Percentiles rank a stretch among this genome's conserved stretches.
Conservation (phyloP, 2,113 vertebrate species). For the Trematomus loennbergii region DNA sequence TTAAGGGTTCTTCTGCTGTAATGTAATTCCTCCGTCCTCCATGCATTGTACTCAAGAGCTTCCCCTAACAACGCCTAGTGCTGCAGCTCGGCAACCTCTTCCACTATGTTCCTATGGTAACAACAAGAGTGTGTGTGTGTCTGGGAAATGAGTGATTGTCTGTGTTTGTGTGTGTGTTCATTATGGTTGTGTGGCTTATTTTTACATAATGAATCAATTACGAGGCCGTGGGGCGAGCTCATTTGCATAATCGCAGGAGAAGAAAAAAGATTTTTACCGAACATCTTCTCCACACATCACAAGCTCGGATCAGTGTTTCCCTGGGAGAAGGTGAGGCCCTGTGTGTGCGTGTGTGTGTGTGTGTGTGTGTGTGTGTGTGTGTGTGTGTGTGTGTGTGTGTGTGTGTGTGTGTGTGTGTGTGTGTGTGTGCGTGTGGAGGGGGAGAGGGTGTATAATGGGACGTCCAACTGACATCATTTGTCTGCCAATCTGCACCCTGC, state of each 20-base stretch:
- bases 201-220: constrained; percentile 77
- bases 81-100: constrained; percentile 57
- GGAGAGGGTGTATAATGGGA: constrained; percentile 43
- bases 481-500: constrained; percentile 58
- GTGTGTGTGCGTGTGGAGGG: too few relatives aligned
- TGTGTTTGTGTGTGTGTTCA: constrained; percentile 50
- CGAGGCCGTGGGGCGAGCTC: constrained; percentile 31
- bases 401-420: too few relatives aligned
- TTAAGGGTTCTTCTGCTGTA: constrained; percentile 41
- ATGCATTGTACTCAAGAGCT: constrained; percentile 61
- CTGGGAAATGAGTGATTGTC: constrained; percentile 50
- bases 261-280: neutral
- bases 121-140: constrained; percentile 41
- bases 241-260: constrained; percentile 55
- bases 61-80: constrained; percentile 35
- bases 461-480: constrained; percentile 64
- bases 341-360: constrained; percentile 1
- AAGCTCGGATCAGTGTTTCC: constrained; percentile 12
- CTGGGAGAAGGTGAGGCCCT: neutral
- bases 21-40: constrained; percentile 43
- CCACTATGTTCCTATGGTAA: constrained; percentile 76
- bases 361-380: constrained; percentile 12
- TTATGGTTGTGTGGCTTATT: constrained; percentile 43
- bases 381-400: constrained; percentile 21
- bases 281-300: constrained; percentile 24